phyloP scores from a whole-genome alignment of 2,113 vertebrate species.

The Genyomyrus donnyi region DNA sequence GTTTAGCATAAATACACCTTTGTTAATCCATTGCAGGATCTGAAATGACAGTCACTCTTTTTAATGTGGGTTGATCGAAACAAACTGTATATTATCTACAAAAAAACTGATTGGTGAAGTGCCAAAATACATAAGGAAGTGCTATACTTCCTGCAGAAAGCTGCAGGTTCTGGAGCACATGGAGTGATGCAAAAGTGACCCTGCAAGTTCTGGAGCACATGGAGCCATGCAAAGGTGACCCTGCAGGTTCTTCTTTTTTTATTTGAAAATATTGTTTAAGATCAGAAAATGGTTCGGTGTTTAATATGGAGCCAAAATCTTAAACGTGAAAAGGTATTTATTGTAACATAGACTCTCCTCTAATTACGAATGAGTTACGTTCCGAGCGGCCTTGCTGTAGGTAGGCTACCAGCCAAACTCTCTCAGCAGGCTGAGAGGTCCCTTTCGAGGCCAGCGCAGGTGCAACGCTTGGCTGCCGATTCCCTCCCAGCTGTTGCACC shows the following conservation, averaged over 20 bases:
- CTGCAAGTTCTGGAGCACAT: neutral
- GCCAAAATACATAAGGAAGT: neutral
- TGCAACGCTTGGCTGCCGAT: neutral
- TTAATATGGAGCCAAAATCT: neutral
- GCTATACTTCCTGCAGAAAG: neutral
- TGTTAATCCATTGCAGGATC: neutral
- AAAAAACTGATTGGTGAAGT: neutral
- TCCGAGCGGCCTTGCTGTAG: neutral
- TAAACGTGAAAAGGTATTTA: neutral
- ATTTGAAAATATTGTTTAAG: neutral
- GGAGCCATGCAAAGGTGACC: neutral
- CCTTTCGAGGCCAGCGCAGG: neutral
- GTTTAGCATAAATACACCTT: neutral
- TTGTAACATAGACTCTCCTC: no score
- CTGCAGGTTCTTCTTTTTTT: neutral
- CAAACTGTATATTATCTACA: neutral
- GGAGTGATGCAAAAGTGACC: neutral
- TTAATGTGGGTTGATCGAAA: neutral
- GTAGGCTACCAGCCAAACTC: neutral
- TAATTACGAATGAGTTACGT: no score
- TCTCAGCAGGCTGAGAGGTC: neutral
- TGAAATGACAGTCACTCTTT: neutral
- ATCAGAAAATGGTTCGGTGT: neutral
- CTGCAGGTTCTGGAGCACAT: neutral
- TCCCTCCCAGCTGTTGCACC: neutral